Conservation (phyloP, 1,140 invertebrate species). For the Eurosta solidaginis region DNA sequence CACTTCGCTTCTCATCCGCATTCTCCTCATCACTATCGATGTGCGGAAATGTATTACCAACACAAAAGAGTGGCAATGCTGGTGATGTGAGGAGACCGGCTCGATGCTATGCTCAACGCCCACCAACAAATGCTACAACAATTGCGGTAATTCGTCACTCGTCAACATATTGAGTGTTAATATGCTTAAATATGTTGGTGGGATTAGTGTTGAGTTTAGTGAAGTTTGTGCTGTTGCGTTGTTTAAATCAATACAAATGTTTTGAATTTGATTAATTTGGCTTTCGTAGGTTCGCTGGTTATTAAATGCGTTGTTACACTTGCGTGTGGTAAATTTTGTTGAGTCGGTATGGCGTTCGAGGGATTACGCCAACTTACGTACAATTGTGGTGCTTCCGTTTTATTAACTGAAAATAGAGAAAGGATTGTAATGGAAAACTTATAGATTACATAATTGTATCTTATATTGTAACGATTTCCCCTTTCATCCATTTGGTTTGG, state of each 20-base stretch:
- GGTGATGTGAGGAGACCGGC: conserved; percentile 63
- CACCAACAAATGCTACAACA: conserved; percentile 68
- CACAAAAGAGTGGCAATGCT: conserved; percentile 65
- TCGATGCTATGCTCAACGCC: conserved; percentile 71
- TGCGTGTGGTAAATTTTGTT: conserved; percentile 35
- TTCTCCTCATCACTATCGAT: conserved; percentile 75
- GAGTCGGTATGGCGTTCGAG: background rate
- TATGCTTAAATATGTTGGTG: conserved; percentile 32
- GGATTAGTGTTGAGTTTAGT: background rate
- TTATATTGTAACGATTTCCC: no score
- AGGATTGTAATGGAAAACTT: no score
- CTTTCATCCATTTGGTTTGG: no score
- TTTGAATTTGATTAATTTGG: conserved; percentile 34
- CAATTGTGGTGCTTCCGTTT: conserved; percentile 41
- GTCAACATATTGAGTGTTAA: conserved; percentile 38
- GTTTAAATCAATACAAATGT: conserved; percentile 46
- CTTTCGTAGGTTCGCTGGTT: background rate
- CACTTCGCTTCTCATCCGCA: conserved; percentile 61
- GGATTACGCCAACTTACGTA: conserved; percentile 53
- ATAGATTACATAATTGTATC: no score
- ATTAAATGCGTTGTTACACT: conserved; percentile 34
- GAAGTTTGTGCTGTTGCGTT: conserved; percentile 32
- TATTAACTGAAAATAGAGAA: conserved; percentile 23
- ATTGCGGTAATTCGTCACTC: conserved; percentile 63
- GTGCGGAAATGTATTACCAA: conserved; percentile 71